Evolutionary conservation across 2,888 invertebrate species (phyloP), one percentile per base, ranked within the genome.

Genomic region (Nasonia oneida): DNA sequence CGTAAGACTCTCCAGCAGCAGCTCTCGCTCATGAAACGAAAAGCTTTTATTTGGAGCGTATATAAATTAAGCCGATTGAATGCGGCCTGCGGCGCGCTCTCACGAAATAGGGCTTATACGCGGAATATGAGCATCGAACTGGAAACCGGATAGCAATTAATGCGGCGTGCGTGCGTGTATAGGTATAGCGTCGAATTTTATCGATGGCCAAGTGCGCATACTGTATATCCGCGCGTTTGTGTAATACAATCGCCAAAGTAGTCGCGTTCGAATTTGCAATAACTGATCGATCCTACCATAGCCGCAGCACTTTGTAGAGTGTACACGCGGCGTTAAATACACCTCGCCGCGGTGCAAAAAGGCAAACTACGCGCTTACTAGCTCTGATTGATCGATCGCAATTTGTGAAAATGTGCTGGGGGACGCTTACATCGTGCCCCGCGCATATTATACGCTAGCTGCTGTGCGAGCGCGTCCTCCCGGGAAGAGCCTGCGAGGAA

Each of bases 351-450:
- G 33, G 47, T 53, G 71, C 15, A 23, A 77, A 70, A 74, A 64
- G 75, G 29, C 15, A 37, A 64, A 57, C 47, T 75, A 39, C 64
- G 29, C 15, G 42, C 77, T 84, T 47, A 50, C 76, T 80, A 29
- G 29, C 80, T 83, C 75, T 83, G 87, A 87, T 88, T 89, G 89
- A 89, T 89, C 88, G 89, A 89, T 89, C 88, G 87, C 88, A 86
- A 87, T 88, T 87, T 84, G 81, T 50, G 86, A 77, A 81, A 88
- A 88, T 86, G 86, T 87, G 85, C 23, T 23, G 23, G 23, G 23
- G 23, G 23, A 23, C 23, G 23, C 23, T 23, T 23, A 23, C 23
- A 23, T 23, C 23, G 0, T 23, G 23, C 23, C 23, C 23, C 23
- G 23, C 37, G 70, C n/a, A 50, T 37, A 23, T 39, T 37, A 74